These are phyloP conservation scores for Benthosema pterotum DNA, from an alignment of 2,797 vertebrate species.

Conservation along the genomic window DNA sequence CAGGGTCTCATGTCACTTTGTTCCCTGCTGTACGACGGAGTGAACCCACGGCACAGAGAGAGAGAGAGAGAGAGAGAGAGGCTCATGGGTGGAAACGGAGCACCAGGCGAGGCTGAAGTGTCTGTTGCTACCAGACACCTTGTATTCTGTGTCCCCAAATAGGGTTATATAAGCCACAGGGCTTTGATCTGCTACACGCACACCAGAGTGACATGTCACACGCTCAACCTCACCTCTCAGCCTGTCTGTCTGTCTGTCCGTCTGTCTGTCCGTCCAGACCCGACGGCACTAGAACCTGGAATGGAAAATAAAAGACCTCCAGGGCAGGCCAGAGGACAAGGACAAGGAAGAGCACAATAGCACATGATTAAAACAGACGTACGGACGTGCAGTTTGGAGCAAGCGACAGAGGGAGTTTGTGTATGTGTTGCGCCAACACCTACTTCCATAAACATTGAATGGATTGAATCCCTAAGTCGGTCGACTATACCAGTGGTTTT, in stretches of 20 bases:
- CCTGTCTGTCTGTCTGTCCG: conserved; percentile 23
- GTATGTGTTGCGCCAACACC: too few relatives aligned
- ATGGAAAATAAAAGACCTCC: neutral
- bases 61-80: too few relatives aligned
- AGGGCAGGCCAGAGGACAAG: neutral
- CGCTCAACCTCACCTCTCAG: neutral
- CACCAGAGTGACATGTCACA: conserved; percentile 3
- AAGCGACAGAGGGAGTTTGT: too few relatives aligned
- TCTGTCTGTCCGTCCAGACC: conserved; percentile 22
- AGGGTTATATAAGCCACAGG: conserved; percentile 40
- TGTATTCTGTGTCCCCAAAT: conserved; percentile 32
- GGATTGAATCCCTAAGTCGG: too few relatives aligned
- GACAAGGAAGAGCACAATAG: neutral
- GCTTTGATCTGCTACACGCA: conserved; percentile 50
- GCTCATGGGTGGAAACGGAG: neutral
- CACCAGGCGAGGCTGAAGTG: conserved; percentile 24
- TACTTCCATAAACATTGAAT: too few relatives aligned
- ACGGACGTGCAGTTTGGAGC: too few relatives aligned
- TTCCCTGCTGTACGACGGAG: too few relatives aligned
- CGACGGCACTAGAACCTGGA: conserved; percentile 2
- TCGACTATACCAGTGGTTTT: too few relatives aligned
- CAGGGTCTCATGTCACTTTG: too few relatives aligned
- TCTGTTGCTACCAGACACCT: conserved; percentile 43
- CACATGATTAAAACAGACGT: neutral
- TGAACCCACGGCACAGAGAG: neutral